Evolutionary conservation across 2,113 vertebrate genomes (phyloP), one percentile per base, ranked within the genome.

Genomic region (Euleptes europaea): DNA sequence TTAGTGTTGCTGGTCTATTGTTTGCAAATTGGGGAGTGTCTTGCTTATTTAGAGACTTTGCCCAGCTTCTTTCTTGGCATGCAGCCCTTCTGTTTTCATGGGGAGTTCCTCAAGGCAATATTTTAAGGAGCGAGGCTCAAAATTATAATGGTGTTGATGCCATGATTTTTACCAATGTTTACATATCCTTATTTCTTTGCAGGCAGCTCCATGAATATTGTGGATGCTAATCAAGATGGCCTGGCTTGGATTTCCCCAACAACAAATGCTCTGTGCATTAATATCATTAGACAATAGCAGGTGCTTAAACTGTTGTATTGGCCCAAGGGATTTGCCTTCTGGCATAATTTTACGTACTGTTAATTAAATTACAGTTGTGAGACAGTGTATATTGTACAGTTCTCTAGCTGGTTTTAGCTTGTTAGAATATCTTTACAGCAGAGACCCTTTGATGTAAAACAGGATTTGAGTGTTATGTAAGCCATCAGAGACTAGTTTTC

Each of bases 211-310:
- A 51, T 82, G 49, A 74, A 21, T 63, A 63, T 63, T 63, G 60
- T 57, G 28, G 81, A 74, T 63, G 70, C 35, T 31, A 23, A 82
- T 40, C 47, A 60, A 33, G 54, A 35, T 38, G 66, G 57, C n/a
- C 2, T n/a, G 6, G 54, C 21, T 42, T 60, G 66, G 26, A 83
- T 72, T 76, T 75, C 66, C 9, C 71, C 72, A 83, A 75, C 35
- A 83, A 60, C 31, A 38, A 83, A 65, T 65, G 60, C 60, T 63
- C 4, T 4, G 26, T 63, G 42, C 82, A 83, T 83, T 76, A 83
- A 65, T 75, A 73, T 63, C 38, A 60, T 72, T 82, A 57, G 80
- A 83, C 71, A 83, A 66, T 76, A 66, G 42, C 82, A 83, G 81
- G 82, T 83, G 71, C 71, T 66, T 83, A 66, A 28, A 33, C 71